Evolutionary conservation across 2,888 invertebrate species (phyloP).

Genomic region (Phyllotreta cruciferae): DNA sequence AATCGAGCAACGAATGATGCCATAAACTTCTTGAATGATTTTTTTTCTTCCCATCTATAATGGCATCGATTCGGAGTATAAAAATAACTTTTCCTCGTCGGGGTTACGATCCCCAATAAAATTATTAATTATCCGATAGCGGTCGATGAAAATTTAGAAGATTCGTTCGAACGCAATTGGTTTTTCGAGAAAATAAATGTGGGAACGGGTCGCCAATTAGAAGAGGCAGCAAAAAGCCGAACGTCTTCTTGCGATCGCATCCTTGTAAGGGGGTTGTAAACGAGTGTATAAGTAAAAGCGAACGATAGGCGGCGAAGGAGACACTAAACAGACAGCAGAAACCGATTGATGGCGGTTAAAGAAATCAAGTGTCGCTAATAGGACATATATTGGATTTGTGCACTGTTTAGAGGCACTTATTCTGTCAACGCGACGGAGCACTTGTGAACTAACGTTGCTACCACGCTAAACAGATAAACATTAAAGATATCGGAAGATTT

Average conservation of each 20-base stretch:
- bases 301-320: constrained; percentile 21
- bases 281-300: constrained; percentile 38
- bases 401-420: constrained; percentile 49
- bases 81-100: constrained; percentile 2
- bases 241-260: constrained; percentile 23
- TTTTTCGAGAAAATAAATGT: background rate
- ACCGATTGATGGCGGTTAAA: constrained; percentile 50
- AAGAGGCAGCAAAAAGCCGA: constrained; percentile 10
- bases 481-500: constrained; percentile 28
- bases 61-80: constrained; percentile 14
- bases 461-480: constrained; percentile 29
- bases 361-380: constrained; percentile 52
- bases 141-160: background rate
- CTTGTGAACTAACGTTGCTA: constrained; percentile 30
- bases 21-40: constrained; percentile 20
- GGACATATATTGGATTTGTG: constrained; percentile 53
- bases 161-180: background rate
- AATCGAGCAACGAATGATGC: constrained; percentile 15
- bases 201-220: constrained; percentile 7
- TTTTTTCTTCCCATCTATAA: constrained; percentile 2
- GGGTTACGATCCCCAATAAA: background rate
- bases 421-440: constrained; percentile 40
- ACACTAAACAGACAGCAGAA: constrained; percentile 37
- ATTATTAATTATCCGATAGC: background rate
- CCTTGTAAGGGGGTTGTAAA: constrained; percentile 46